Conservation (phyloP, 2,888 invertebrate species). For the Celastrina argiolus region DNA sequence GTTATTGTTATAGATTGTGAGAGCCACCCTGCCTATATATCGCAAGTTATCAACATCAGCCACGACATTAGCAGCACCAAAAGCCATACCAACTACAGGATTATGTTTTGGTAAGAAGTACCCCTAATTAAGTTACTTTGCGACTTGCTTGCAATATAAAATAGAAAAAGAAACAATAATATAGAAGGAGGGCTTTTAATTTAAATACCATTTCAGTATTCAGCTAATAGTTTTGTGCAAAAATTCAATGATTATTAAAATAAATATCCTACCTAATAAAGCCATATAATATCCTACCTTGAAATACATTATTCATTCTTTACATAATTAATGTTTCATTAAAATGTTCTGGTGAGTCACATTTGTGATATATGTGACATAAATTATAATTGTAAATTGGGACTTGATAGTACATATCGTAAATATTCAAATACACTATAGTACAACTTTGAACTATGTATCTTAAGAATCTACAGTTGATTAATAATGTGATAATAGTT, state of each 20-base stretch:
- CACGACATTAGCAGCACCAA: constrained; percentile 49
- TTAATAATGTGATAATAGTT: not conserved
- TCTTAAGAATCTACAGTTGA: not conserved
- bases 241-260: too few relatives aligned
- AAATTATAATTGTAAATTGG: not conserved
- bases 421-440: not conserved
- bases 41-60: constrained; percentile 58
- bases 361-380: too few relatives aligned
- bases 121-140: not conserved
- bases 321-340: not conserved
- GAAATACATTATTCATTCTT: not conserved
- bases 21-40: constrained; percentile 56
- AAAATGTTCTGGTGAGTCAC: too few relatives aligned
- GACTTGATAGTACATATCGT: not conserved
- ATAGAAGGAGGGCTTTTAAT: too few relatives aligned
- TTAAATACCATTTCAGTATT: too few relatives aligned
- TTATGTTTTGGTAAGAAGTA: constrained; percentile 58
- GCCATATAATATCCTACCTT: too few relatives aligned
- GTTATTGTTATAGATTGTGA: constrained; percentile 47
- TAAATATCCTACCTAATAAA: too few relatives aligned
- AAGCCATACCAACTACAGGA: constrained; percentile 60
- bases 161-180: not conserved
- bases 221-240: too few relatives aligned
- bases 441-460: not conserved
- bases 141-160: not conserved